Evolutionary conservation across 2,113 vertebrate species (phyloP), one percentile per base, ranked within the genome.

Genomic region (Centrocercus urophasianus): DNA sequence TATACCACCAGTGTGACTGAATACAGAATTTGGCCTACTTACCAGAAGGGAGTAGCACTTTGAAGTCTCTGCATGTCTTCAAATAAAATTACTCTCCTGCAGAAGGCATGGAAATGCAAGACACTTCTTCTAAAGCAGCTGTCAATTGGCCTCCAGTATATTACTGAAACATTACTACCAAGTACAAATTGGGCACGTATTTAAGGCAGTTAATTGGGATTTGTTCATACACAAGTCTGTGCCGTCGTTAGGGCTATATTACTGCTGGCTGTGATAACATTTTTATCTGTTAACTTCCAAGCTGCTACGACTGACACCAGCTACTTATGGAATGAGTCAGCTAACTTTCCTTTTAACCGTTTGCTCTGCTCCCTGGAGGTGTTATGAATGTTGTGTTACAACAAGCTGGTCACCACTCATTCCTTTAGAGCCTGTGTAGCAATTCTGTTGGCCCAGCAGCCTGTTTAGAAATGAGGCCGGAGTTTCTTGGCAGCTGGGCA

Each of bases 301-400:
- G 92, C 80, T 95, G 86, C 90, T 94, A 78, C 54, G 4, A 87
- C 61, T 71, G 87, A 90, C 94, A 96, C 79, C 90, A 93, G 86
- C 96, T 97, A 95, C 88, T 97, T 89, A 60, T 4, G 2, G 95
- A 97, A 97, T 97, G 97, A 98, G 96, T 97, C 97, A 96, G 95
- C 96, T 95, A 97, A 97, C 95, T 96, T 95, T 95, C 91, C 91
- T 97, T 97, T 97, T 94, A 97, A 97, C 96, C 30, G 89, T 93
- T 97, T 93, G 95, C 86, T 97, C 95, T 95, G 89, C 82, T 93
- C 94, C 56, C 80, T 47, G 74, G 96, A 95, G 96, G 84, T 93
- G 88, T 97, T 91, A 91, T 89, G 88, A 95, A 94, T 92, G 83
- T 91, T 93, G 76, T 89, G 74, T 91, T 85, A 78, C 40, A 80